A percentile compares a stretch with the other conserved stretches of the same genome.
Conservation (phyloP, 2,797 vertebrate species). For the Phrynocephalus vlangalii region DNA sequence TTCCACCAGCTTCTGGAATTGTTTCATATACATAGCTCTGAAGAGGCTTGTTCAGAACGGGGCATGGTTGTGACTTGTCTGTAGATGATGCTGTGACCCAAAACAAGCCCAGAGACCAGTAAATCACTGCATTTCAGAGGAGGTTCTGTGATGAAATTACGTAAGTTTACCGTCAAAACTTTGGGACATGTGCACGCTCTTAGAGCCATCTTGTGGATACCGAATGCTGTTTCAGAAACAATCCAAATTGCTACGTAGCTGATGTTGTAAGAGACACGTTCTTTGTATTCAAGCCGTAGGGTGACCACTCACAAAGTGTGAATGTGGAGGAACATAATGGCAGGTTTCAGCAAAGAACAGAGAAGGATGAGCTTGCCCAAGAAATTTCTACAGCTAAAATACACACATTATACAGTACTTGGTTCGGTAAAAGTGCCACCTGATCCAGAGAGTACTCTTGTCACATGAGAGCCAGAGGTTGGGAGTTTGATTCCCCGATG, state of each 20-base stretch:
- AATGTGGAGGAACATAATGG: neutral
- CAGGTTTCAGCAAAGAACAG: neutral
- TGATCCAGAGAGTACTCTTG: no score
- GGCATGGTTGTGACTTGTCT: neutral
- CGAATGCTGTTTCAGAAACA: neutral
- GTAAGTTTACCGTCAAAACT: neutral
- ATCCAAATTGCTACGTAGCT: neutral
- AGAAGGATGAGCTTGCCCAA: neutral
- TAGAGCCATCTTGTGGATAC: slow-evolving; percentile 6
- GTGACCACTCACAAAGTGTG: neutral
- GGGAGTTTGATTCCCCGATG: no score
- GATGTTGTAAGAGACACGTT: neutral
- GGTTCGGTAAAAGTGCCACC: neutral
- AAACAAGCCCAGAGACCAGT: neutral
- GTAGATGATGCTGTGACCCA: neutral
- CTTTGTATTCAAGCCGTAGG: neutral
- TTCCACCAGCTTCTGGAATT: neutral
- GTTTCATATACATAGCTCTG: neutral
- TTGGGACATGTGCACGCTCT: neutral
- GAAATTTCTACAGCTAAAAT: neutral
- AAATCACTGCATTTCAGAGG: neutral
- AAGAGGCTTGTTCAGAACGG: neutral
- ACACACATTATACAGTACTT: neutral
- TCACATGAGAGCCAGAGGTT: neutral
- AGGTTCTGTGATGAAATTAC: neutral